Percentiles rank a stretch among this genome's conserved stretches.
These are phyloP conservation scores for Phyllostomus hastatus DNA, from an alignment of 2,113 vertebrate genomes.

Conservation along the genomic window DNA sequence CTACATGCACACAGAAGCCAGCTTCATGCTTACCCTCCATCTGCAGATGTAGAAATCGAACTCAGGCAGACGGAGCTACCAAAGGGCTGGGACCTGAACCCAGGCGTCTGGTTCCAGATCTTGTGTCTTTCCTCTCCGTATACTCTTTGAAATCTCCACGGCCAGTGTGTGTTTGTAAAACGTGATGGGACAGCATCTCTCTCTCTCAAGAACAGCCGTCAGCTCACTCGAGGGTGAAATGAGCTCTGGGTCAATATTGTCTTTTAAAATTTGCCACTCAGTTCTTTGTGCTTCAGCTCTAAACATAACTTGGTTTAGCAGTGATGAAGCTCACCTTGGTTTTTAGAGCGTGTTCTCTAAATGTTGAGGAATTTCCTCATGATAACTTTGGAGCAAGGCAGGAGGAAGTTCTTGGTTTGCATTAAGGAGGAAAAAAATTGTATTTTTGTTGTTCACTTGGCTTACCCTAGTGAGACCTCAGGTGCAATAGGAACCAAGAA, in stretches of 20 bases:
- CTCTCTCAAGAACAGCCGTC: neutral
- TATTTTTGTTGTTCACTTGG: neutral
- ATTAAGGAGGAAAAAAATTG: neutral
- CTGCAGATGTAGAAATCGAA: neutral
- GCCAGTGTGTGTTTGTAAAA: neutral
- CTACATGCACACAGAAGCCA: neutral
- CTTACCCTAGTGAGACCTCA: neutral
- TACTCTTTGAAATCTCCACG: neutral
- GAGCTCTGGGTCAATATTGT: neutral
- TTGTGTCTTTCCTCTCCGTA: neutral
- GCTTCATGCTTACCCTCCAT: neutral
- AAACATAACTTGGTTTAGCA: neutral
- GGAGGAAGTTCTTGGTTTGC: neutral
- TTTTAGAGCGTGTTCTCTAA: neutral
- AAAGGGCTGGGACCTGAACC: neutral
- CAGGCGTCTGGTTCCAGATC: neutral
- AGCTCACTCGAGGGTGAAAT: neutral
- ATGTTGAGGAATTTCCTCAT: neutral
- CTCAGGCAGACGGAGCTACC: neutral
- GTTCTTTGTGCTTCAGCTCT: neutral
- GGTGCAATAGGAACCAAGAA: neutral
- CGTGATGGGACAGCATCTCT: neutral
- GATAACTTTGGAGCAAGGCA: neutral
- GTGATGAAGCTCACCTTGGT: neutral
- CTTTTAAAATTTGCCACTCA: neutral